Conservation (phyloP, 2,113 vertebrate genomes). For the Mola mola region DNA sequence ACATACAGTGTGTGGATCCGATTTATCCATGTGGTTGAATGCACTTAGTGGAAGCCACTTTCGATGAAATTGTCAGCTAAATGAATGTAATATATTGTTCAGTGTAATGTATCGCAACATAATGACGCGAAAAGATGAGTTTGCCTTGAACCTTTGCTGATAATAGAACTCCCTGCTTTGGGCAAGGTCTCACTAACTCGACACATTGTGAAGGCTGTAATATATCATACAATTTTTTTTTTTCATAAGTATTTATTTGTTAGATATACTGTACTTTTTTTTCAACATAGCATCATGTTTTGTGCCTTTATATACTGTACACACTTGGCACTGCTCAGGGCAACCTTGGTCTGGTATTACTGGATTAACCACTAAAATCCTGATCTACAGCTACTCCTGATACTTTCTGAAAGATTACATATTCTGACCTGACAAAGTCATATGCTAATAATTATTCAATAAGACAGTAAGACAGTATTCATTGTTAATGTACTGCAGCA, state of each 20-base stretch:
- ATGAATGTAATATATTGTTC: background rate
- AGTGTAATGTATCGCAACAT: conserved; percentile 5
- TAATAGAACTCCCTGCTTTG: conserved; percentile 30
- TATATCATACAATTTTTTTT: conserved; percentile 24
- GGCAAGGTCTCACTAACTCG: conserved; percentile 37
- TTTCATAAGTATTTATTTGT: conserved; percentile 41
- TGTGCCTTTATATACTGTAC: conserved; percentile 4
- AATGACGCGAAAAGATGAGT: conserved; percentile 28
- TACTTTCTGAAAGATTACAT: background rate
- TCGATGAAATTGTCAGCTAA: background rate
- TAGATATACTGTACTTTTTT: conserved; percentile 15
- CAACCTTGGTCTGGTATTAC: background rate
- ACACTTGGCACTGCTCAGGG: background rate
- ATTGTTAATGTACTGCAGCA: background rate
- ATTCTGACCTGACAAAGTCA: background rate
- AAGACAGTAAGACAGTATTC: too few relatives aligned
- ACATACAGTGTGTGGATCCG: too few relatives aligned
- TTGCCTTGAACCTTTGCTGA: conserved; percentile 1
- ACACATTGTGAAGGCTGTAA: conserved; percentile 25
- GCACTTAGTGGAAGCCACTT: background rate
- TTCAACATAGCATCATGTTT: background rate
- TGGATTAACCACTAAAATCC: background rate
- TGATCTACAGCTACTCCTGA: background rate
- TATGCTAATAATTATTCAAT: conserved; percentile 1
- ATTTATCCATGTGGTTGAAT: background rate